Conservation (phyloP, 2,888 invertebrate species). For the Scaptomyza polygonia region DNA sequence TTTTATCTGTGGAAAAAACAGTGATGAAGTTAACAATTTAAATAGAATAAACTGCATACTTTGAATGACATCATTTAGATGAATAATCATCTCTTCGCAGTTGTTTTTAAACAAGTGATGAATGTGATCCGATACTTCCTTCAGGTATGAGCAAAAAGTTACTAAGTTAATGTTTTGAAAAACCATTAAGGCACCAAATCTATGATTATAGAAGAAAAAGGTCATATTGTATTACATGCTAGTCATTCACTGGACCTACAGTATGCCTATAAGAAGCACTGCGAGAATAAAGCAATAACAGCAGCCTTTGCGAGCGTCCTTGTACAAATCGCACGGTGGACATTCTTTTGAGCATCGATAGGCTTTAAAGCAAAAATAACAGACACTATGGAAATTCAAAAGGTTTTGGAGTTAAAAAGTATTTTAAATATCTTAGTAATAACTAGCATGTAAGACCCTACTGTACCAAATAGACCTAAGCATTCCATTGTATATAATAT, state of each 20-base stretch:
- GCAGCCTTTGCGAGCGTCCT: conserved; percentile 92
- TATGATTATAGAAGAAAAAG: conserved; percentile 79
- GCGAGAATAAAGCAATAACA: conserved; percentile 91
- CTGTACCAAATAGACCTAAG: too few relatives aligned
- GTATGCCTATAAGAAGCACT: conserved; percentile 88
- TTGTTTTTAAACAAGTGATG: conserved; percentile 89
- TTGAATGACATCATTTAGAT: conserved; percentile 87
- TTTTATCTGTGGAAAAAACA: neutral
- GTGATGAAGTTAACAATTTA: neutral
- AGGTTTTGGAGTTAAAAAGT: neutral
- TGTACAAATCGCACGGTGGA: conserved; percentile 93
- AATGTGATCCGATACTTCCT: conserved; percentile 89
- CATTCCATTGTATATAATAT: too few relatives aligned
- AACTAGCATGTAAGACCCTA: too few relatives aligned
- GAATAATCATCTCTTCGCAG: conserved; percentile 89
- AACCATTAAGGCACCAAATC: conserved; percentile 95
- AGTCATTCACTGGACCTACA: conserved; percentile 25
- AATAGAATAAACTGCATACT: conserved; percentile 85
- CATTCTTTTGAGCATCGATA: conserved; percentile 91
- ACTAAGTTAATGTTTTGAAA: conserved; percentile 93
- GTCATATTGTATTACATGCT: neutral
- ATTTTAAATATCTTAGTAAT: neutral
- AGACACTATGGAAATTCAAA: conserved; percentile 49
- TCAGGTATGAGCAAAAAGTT: conserved; percentile 90
- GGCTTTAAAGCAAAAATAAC: conserved; percentile 90